Evolutionary conservation across 2,888 invertebrate species (phyloP).

Genomic region (Pomacea canaliculata): DNA sequence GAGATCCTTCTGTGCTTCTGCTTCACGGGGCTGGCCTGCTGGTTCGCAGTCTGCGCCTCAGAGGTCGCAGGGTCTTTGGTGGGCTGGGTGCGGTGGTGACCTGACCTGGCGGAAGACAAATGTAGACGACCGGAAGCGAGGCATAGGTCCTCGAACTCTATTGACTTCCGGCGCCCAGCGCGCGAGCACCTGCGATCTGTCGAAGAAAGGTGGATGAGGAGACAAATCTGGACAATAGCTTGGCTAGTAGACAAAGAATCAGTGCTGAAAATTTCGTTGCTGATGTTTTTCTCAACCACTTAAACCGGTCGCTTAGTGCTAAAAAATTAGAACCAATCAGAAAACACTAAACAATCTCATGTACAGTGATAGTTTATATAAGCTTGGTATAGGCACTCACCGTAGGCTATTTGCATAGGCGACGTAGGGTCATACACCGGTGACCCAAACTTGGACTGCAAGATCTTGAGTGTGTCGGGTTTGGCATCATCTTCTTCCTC

Average conservation of each 20-base stretch:
- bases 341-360: too few species aligned
- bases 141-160: conserved; percentile 24
- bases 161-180: conserved; percentile 17
- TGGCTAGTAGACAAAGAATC: too few species aligned
- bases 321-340: too few species aligned
- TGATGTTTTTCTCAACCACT: too few species aligned
- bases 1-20: neutral
- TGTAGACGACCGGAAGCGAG: neutral
- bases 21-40: neutral
- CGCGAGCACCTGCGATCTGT: conserved; percentile 9
- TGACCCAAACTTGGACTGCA: conserved; percentile 21
- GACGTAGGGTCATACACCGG: conserved; percentile 23
- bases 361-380: too few species aligned
- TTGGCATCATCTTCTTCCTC: conserved; percentile 4
- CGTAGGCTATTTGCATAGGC: conserved; percentile 15
- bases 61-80: neutral
- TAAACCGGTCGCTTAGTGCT: too few species aligned
- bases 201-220: too few species aligned
- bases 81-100: neutral
- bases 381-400: neutral
- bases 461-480: conserved; percentile 21
- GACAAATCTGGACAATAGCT: too few species aligned
- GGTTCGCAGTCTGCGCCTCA: neutral
- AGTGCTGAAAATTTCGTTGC: too few species aligned
- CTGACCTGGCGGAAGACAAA: neutral